phyloP scores from a whole-genome alignment of 1,140 invertebrate species.

The Drosophila santomea region DNA sequence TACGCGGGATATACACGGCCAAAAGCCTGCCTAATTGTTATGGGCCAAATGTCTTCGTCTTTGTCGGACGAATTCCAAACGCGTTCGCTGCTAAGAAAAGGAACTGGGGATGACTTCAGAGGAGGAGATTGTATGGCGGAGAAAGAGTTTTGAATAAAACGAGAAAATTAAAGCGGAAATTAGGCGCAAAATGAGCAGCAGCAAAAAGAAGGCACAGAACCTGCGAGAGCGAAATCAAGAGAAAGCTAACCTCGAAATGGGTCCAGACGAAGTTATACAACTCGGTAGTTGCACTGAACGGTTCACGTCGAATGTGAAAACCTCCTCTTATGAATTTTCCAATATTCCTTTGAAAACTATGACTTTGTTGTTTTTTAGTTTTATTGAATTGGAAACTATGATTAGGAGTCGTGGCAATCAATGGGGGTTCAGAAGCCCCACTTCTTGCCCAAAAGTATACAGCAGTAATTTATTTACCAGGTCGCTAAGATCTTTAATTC shows the following conservation, averaged over 20 bases:
- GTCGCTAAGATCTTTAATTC: too few species aligned
- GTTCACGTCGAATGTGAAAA: not conserved
- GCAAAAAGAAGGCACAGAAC: not conserved
- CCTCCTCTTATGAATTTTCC: not conserved
- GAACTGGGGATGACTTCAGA: constrained; percentile 25
- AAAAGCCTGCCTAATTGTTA: constrained; percentile 42
- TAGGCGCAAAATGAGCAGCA: constrained; percentile 67
- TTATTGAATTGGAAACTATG: too few species aligned
- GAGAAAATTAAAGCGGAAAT: constrained; percentile 74
- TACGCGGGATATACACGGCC: constrained; percentile 30
- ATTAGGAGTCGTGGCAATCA: too few species aligned
- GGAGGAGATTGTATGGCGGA: not conserved
- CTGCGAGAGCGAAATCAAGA: not conserved
- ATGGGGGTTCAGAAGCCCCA: too few species aligned
- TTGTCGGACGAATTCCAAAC: constrained; percentile 23
- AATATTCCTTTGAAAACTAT: too few species aligned
- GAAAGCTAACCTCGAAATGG: constrained; percentile 29
- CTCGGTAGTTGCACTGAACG: constrained; percentile 11
- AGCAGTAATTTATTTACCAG: too few species aligned
- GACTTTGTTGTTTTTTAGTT: too few species aligned
- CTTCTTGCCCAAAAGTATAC: too few species aligned
- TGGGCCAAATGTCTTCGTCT: constrained; percentile 35
- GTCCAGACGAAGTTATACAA: constrained; percentile 39
- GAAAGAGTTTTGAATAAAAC: constrained; percentile 71
- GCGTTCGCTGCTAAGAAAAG: constrained; percentile 23